Evolutionary conservation across 2,888 invertebrate species (phyloP).

Genomic region (Metallyticus violacea): DNA sequence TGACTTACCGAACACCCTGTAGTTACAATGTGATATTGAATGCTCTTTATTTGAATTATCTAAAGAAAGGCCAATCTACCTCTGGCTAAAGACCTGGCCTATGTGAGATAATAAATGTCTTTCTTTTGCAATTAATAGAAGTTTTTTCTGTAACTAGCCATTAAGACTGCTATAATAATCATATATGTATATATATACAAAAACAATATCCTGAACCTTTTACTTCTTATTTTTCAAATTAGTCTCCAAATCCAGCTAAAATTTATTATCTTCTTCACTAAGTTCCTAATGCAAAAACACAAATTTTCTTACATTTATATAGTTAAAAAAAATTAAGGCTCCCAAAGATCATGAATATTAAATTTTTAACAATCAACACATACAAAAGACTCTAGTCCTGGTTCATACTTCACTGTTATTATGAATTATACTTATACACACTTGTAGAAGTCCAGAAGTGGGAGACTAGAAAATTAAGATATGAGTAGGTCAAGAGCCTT

Average conservation of each 20-base stretch:
- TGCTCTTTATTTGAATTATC: neutral
- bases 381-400: neutral
- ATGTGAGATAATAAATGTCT: neutral
- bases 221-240: neutral
- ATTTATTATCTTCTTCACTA: neutral
- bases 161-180: neutral
- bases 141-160: neutral
- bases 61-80: neutral
- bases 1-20: too few relatives aligned
- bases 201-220: neutral
- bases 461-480: conserved; percentile 53
- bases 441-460: neutral
- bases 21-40: too few relatives aligned
- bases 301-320: neutral
- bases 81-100: neutral
- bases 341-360: neutral
- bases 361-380: neutral
- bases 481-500: conserved; percentile 81
- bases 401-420: neutral
- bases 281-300: neutral
- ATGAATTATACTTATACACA: neutral
- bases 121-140: neutral
- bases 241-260: neutral
- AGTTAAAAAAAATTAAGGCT: neutral
- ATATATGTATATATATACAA: neutral